Base-by-base conservation (phyloP, 2,113 vertebrate genomes). In the Equus przewalskii region DNA sequence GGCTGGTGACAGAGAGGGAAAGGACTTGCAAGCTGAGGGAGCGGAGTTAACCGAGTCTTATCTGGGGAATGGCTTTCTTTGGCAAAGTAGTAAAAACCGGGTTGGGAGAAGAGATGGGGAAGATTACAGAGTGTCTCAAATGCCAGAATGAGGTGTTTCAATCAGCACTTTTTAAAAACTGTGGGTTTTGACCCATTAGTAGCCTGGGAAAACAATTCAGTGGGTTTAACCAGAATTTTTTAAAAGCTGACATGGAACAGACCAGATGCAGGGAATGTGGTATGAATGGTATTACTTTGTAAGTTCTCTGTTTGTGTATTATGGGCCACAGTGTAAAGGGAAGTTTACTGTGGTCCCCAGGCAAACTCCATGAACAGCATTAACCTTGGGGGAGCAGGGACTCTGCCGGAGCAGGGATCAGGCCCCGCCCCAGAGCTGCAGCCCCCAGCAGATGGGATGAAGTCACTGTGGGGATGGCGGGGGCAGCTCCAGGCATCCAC, bases 201-300 rank as follows among this genome's bases (percentile, higher is more conserved):
- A 78, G 58, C n/a, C 58, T 56, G 24, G 22, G 30, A 91, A 90
- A 86, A 92, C 30, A 85, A 94, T 69, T 49, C 41, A 60, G 28
- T 56, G 9, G 21, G 15, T 82, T 92, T 85, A 94, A 85, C 5
- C 16, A 81, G 81, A 18, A 62, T 58, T 86, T 80, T 96, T 19
- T 13, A 58, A 95, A 93, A 62, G 67, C n/a, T 56, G 26, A 89
- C 91, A 91, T 46, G n/a, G 36, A 80, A 88, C 2, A 94, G 76
- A 91, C 14, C 26, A 76, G 73, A 78, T 41, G 60, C 41, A 78
- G 67, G 14, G 6, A 82, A 73, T 44, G 12, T 56, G 30, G 26
- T 21, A 54, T 60, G 24, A 79, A 36, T 36, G 73, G 9, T 62
- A 54, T 60, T 26, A 87, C 15, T 83, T 93, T 28, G 80, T 36